Evolutionary conservation across 1,140 invertebrate genomes (phyloP), one percentile per base, ranked within the genome.

Genomic region (Campoletis sonorensis): DNA sequence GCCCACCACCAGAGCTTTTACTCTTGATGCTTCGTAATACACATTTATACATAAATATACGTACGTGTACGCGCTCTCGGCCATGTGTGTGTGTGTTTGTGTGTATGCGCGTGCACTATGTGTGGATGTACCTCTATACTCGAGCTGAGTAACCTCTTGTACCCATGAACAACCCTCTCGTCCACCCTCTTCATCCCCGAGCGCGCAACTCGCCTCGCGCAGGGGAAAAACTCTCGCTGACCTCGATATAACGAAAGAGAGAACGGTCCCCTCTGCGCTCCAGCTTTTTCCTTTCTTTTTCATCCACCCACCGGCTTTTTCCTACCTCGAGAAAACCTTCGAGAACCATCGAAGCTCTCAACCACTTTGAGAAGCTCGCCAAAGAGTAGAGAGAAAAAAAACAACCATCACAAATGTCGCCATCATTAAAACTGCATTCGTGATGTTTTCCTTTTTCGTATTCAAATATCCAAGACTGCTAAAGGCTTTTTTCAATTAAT

Each of bases 141-240:
- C 61, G 18, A 27, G 13, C 61, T 67, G 13, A 4, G 23, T 67
- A 67, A 67, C 33, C 40, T 73, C 37, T 49, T 26, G 2, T 73
- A 40, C 71, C 45, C 37, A 16, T 51, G 71, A 73, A 27, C 77
- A 70, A 77, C 18, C 49, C 73, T 79, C 81, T 79, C 81, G 33
- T 82, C 85, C 87, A 84, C 86, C 86, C 86, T 87, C 80, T 86
- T 83, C 82, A 85, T 84, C 82, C 84, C 84, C 85, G 82, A 83
- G 81, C 88, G 87, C 89, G 91, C 91, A 90, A 87, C 87, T 85
- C 82, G 81, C 85, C 80, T 81, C 88, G 91, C 91, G 90, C 91
- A 91, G 89, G 89, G 89, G 90, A 91, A 91, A 92, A 92, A 91
- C 89, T 88, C 87, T 67, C 10, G 85, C 90, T 91, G 90, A 91